phyloP scores from a whole-genome alignment of 2,888 invertebrate genomes.

The Anthophora plumipes region DNA sequence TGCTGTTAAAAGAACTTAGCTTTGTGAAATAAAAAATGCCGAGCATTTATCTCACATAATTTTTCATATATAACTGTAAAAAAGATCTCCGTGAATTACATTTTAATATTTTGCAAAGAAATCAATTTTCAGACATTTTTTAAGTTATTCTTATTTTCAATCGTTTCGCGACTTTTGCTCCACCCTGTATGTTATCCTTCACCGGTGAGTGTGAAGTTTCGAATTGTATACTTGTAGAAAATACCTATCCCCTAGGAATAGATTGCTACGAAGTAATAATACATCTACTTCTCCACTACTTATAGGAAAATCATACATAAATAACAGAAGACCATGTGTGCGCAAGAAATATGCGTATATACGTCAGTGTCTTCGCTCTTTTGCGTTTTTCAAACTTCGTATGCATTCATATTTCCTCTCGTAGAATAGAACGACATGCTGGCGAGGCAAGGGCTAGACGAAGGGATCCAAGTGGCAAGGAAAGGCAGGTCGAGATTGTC shows the following conservation, averaged over 20 bases:
- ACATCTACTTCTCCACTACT: neutral
- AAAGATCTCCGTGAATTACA: no score
- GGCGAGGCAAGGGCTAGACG: conserved; percentile 9
- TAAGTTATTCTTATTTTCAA: no score
- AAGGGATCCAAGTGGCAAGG: conserved; percentile 23
- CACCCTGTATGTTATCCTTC: no score
- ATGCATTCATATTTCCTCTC: conserved; percentile 35
- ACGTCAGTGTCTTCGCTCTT: conserved; percentile 9
- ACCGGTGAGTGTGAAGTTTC: neutral
- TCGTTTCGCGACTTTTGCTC: no score
- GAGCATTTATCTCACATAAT: no score
- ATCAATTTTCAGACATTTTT: no score
- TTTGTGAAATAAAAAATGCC: no score
- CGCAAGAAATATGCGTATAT: neutral
- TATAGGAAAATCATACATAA: neutral
- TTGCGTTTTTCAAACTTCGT: conserved; percentile 30
- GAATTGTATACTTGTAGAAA: neutral
- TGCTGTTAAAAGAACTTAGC: no score
- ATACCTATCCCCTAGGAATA: neutral
- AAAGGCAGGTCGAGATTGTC: conserved; percentile 24
- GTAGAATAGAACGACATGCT: conserved; percentile 1
- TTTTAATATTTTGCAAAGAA: no score
- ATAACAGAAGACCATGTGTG: neutral
- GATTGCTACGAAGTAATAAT: neutral
- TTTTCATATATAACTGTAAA: no score